Base-by-base conservation (phyloP, 1,140 invertebrate species). In the Ceratina japonica region DNA sequence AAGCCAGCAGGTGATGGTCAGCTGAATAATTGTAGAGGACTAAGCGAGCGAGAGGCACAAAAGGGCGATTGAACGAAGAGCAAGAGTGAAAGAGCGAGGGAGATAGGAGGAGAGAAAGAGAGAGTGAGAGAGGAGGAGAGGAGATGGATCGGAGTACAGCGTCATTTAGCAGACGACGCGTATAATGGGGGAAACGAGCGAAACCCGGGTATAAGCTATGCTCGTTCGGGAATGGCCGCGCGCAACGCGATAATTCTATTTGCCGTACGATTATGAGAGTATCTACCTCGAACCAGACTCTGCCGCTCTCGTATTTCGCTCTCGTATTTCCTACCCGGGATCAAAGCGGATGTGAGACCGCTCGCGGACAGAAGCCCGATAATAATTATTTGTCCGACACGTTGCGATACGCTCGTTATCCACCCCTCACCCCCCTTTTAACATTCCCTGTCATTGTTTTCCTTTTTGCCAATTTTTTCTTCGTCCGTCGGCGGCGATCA, bases 181-280 rank as follows among this genome's bases (percentile, higher is more conserved):
- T 84, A 85, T 85, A 85, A 85, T 85, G 72, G 84, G 83, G 79
- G 80, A 86, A 86, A 86, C 83, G 84, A 86, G 84, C 80, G 83
- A 85, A 86, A 86, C 83, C 75, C 80, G 80, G 37, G 80, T 82
- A 86, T 82, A 86, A 86, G 75, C 82, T 72, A 66, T 74, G 81
- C 70, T 83, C 76, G 75, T 65, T 65, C 66, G 82, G 79, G 72
- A 77, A 84, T 75, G 71, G 78, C 70, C 80, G 78, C 80, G 81
- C 75, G 76, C 78, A 86, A 86, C 84, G 80, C 87, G 87, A 88
- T 88, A 89, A 89, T 89, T 89, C 88, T 87, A 87, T 89, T 89
- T 87, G 82, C 79, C 80, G 79, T 81, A 81, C 88, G 89, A 90
- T 90, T 90, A 89, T 85, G 87, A 87, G 84, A 87, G 84, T 87